A percentile compares a stretch with the other conserved stretches of the same genome.
Conservation (phyloP, 2,888 invertebrate genomes). For the Mesorhabditis belari region DNA sequence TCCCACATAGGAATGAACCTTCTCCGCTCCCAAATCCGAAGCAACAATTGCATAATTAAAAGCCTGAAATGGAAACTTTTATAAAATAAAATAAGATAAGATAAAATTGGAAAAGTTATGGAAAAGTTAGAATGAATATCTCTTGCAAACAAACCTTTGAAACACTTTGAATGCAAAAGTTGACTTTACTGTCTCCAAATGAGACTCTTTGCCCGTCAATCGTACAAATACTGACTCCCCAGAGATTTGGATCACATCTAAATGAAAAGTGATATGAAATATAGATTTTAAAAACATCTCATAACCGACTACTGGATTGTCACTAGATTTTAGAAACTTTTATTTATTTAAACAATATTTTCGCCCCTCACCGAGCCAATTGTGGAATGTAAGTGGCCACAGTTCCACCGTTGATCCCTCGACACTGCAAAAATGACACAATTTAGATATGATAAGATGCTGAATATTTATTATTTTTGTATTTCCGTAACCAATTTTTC, state of each 20-base stretch:
- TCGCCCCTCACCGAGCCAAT: too few relatives aligned
- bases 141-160: slow-evolving; percentile 68
- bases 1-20: slow-evolving; percentile 86
- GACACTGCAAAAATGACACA: slow-evolving; percentile 17
- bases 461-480: too few relatives aligned
- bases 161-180: slow-evolving; percentile 83
- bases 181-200: slow-evolving; percentile 75
- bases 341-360: too few relatives aligned
- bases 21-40: slow-evolving; percentile 62
- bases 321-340: too few relatives aligned
- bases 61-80: slow-evolving; percentile 59
- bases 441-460: too few relatives aligned
- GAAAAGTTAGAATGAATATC: background rate
- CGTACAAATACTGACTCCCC: slow-evolving; percentile 91
- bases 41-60: slow-evolving; percentile 89
- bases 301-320: slow-evolving; percentile 50
- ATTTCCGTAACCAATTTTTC: too few relatives aligned
- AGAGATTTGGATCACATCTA: slow-evolving; percentile 54
- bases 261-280: background rate
- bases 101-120: too few relatives aligned
- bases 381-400: slow-evolving; percentile 78
- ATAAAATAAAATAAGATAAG: background rate
- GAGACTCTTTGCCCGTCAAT: slow-evolving; percentile 62
- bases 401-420: slow-evolving; percentile 20
- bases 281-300: background rate